Base-by-base conservation (phyloP, 2,888 invertebrate genomes). In the Epinotia nisella region DNA sequence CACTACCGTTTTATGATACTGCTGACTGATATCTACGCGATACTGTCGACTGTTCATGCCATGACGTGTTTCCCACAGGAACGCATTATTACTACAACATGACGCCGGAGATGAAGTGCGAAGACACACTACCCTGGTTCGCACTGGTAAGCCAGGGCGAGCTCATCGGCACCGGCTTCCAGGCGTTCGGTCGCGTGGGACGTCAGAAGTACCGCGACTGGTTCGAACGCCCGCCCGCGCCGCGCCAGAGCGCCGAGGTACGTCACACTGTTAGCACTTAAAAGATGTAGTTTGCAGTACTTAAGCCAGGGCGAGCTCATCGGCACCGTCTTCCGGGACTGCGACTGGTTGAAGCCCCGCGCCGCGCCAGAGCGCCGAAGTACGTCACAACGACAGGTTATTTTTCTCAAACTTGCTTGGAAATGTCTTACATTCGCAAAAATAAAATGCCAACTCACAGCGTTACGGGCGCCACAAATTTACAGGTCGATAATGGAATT, bases 101-200 rank as follows among this genome's bases (percentile, higher is more conserved):
- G 85, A 85, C 83, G 0, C 64, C 71, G 1, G 77, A 83, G 3
- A 58, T 85, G 76, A 80, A 82, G 19, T 87, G 87, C 75, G 82
- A 85, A 29, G 82, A 84, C 0, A 41, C 83, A 21, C 74, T 85
- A 51, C 87, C 87, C 3, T 87, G 86, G 83, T 87, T 87, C 66
- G 84, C 81, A 29, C 77, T 87, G 61, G 80, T 81, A 9, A 83
- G 82, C 29, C 79, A 83, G n/a, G 83, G 83, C 0, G 80, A 84
- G 41, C 79, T 84, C n/a, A 78, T 87, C 13, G 87, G 86, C 29
- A 79, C 83, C 0, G 87, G 87, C 5, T 85, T 86, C 78, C 85
- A 85, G 64, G 76, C 83, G 41, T 79, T 85, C 41, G 87, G 87
- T 13, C 80, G 75, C 53, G 77, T 75, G 4, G 73, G 75, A 10